Evolutionary conservation across 2,113 vertebrate genomes (phyloP), one percentile per base, ranked within the genome.

Genomic region (Arenaria interpres): DNA sequence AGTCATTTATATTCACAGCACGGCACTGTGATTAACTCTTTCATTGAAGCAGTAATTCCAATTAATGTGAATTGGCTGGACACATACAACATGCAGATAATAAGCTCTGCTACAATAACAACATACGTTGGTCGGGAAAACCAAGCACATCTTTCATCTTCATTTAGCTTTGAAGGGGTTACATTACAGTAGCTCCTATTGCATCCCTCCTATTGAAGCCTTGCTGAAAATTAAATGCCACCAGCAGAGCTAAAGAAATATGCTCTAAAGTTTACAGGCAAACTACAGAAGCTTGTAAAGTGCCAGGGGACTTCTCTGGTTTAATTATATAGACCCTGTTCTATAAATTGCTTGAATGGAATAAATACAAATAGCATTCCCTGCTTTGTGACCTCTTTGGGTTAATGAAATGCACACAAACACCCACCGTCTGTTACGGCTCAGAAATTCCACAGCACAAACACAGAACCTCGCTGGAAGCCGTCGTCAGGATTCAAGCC

Each of bases 401-500:
- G 94, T 97, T 95, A 97, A 97, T 92, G 94, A 91, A 96, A 97
- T 71, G 68, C 92, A 95, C 72, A 95, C 78, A 96, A 93, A 94
- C 94, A 91, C 95, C 92, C 87, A 92, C 90, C 53, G 96, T 59
- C 84, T 76, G 83, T 83, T 82, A n/a, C 0, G 19, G 90, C 93
- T 96, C 82, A 93, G 86, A 91, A 96, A 95, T 95, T 95, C 87
- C 85, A 89, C 91, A 92, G 87, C 51, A 90, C 68, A 95, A 96
- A 96, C 91, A 95, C 63, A 95, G 43, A 97, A 53, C 46, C 59
- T 89, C 4, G 22, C 89, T 89, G 89, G 91, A 96, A 95, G 93
- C 92, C 8, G 5, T 4, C 66, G 53, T 53, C 56, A 74, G 81
- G 88, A 92, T 77, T 78, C 77, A 67, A 96, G 78, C 67, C 60